phyloP scores from a whole-genome alignment of 2,113 vertebrate species.

The Poeciliopsis prolifica region DNA sequence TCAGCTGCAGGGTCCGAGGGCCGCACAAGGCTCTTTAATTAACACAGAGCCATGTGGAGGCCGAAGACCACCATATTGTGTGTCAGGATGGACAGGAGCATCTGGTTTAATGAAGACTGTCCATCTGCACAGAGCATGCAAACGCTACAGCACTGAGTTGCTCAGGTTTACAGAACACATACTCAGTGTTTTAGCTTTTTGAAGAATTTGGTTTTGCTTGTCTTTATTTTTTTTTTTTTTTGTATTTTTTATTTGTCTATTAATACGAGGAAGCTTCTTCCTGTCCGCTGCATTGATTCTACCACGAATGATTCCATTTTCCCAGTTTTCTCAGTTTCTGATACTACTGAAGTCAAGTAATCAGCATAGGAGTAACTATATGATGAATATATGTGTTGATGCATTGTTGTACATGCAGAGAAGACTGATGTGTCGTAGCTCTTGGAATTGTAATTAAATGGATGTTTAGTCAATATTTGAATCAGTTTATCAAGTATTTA shows the following conservation, averaged over 20 bases:
- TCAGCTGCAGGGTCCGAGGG: slow-evolving; percentile 30
- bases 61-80: slow-evolving; percentile 60
- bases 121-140: slow-evolving; percentile 27
- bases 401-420: slow-evolving; percentile 61
- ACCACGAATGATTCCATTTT: slow-evolving; percentile 20
- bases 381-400: slow-evolving; percentile 69
- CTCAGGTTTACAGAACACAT: slow-evolving; percentile 52
- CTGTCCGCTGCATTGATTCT: slow-evolving; percentile 40
- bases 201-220: slow-evolving; percentile 6
- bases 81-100: slow-evolving; percentile 71
- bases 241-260: not conserved
- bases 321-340: slow-evolving; percentile 61
- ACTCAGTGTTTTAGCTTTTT: slow-evolving; percentile 4
- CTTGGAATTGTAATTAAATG: slow-evolving; percentile 65
- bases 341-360: slow-evolving; percentile 85
- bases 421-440: slow-evolving; percentile 60
- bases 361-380: slow-evolving; percentile 71
- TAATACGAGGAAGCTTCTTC: slow-evolving; percentile 9
- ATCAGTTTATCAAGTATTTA: slow-evolving; percentile 59
- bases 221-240: not conserved
- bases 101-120: slow-evolving; percentile 17
- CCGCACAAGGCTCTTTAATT: slow-evolving; percentile 76
- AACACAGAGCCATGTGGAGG: slow-evolving; percentile 74
- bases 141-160: slow-evolving; percentile 25
- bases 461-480: slow-evolving; percentile 57